Evolutionary conservation across 2,888 invertebrate genomes (phyloP).

Genomic region (Scaptomyza reducta): DNA sequence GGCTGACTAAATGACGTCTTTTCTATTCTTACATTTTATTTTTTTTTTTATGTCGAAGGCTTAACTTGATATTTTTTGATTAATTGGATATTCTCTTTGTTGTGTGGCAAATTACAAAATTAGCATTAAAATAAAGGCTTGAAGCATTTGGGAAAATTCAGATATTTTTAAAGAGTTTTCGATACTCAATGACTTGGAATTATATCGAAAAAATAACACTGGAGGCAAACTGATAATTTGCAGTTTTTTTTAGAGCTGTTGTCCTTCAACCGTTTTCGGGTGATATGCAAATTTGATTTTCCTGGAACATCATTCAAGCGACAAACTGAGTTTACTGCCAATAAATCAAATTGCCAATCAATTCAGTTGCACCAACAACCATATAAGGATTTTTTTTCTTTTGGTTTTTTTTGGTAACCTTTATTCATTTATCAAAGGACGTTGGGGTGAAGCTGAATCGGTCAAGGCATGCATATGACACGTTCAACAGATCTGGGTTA

Average conservation of each 20-base stretch:
- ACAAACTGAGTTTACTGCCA: slow-evolving; percentile 59
- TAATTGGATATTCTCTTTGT: background rate
- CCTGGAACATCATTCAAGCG: slow-evolving; percentile 28
- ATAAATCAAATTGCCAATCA: slow-evolving; percentile 74
- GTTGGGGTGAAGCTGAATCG: background rate
- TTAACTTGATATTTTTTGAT: background rate
- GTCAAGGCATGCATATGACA: slow-evolving; percentile 36
- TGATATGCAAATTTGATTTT: slow-evolving; percentile 31
- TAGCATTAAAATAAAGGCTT: background rate
- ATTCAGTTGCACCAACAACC: slow-evolving; percentile 34
- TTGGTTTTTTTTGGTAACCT: background rate
- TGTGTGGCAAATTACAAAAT: background rate
- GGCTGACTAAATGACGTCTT: slow-evolving; percentile 1
- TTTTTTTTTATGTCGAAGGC: background rate
- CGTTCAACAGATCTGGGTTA: slow-evolving; percentile 40
- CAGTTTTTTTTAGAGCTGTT: background rate
- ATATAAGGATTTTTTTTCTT: background rate
- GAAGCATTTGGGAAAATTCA: background rate
- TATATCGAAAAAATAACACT: too few relatives aligned
- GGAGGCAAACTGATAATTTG: slow-evolving; percentile 1
- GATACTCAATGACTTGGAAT: background rate
- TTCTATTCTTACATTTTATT: background rate
- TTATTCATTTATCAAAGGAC: slow-evolving; percentile 22
- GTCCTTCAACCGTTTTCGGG: slow-evolving; percentile 1
- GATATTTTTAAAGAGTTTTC: background rate